These are phyloP conservation scores for Orgyia antiqua DNA, from an alignment of 2,888 invertebrate species.

Conservation along the genomic window DNA sequence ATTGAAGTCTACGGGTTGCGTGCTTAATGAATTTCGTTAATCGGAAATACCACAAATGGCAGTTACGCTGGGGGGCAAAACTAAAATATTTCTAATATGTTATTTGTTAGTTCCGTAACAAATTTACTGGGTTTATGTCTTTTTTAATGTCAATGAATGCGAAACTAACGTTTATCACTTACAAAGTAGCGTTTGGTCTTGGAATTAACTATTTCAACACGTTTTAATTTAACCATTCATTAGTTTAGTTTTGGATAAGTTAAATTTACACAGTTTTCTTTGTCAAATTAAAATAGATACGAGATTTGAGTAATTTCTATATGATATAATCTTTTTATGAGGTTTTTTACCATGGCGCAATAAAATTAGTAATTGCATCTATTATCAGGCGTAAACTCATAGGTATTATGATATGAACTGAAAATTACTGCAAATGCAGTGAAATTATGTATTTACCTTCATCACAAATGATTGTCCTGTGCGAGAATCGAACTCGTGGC, in stretches of 20 bases:
- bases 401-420: too few species aligned
- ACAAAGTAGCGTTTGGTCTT: slow-evolving; percentile 1
- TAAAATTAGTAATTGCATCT: too few species aligned
- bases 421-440: too few species aligned
- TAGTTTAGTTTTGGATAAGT: neutral
- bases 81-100: slow-evolving; percentile 21
- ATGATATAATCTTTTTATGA: too few species aligned
- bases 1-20: slow-evolving; percentile 43
- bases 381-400: too few species aligned
- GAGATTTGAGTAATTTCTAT: too few species aligned
- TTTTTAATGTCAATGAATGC: slow-evolving; percentile 19
- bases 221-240: neutral
- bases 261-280: too few species aligned
- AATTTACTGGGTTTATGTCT: slow-evolving; percentile 19
- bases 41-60: slow-evolving; percentile 67
- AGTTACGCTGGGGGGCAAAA: slow-evolving; percentile 42
- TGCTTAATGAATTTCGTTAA: slow-evolving; percentile 55
- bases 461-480: too few species aligned
- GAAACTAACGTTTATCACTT: slow-evolving; percentile 7
- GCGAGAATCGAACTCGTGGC: too few species aligned
- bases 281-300: too few species aligned
- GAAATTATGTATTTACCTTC: too few species aligned
- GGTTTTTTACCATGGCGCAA: too few species aligned
- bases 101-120: slow-evolving; percentile 16
- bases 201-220: neutral